These are phyloP conservation scores for Bombyx huttoni DNA, from an alignment of 2,888 invertebrate genomes.

Conservation along the genomic window DNA sequence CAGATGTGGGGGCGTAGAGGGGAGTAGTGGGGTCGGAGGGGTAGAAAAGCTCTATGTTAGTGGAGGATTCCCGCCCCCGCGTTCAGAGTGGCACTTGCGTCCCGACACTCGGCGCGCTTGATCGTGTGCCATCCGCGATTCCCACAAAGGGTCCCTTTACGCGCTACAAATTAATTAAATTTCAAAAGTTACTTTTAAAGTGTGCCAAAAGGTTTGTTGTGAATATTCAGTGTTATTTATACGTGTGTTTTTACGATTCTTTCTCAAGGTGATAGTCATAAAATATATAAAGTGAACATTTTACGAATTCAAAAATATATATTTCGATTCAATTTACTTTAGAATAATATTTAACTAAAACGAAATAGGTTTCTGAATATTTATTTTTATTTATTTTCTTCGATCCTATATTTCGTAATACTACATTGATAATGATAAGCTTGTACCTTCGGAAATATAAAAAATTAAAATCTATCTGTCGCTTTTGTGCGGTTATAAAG, in stretches of 20 bases:
- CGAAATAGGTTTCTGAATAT: too few species aligned
- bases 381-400: too few species aligned
- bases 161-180: conserved; percentile 40
- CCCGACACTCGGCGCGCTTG: conserved; percentile 45
- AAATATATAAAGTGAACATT: too few species aligned
- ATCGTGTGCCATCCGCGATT: conserved; percentile 33
- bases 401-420: too few species aligned
- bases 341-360: too few species aligned
- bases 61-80: conserved; percentile 46
- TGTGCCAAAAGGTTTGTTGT: conserved; percentile 55
- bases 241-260: conserved; percentile 25
- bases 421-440: too few species aligned
- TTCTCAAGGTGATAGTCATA: neutral
- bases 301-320: too few species aligned
- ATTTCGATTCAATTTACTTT: too few species aligned
- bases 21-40: conserved; percentile 22
- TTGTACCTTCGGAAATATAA: too few species aligned
- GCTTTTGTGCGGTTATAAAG: too few species aligned
- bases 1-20: conserved; percentile 39
- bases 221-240: conserved; percentile 39
- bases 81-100: conserved; percentile 36
- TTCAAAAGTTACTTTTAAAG: conserved; percentile 26
- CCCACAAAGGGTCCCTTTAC: conserved; percentile 30
- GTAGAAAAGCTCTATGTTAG: conserved; percentile 52
- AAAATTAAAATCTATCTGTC: too few species aligned